Conservation (phyloP, 2,113 vertebrate species). For the Pangasianodon hypophthalmus region DNA sequence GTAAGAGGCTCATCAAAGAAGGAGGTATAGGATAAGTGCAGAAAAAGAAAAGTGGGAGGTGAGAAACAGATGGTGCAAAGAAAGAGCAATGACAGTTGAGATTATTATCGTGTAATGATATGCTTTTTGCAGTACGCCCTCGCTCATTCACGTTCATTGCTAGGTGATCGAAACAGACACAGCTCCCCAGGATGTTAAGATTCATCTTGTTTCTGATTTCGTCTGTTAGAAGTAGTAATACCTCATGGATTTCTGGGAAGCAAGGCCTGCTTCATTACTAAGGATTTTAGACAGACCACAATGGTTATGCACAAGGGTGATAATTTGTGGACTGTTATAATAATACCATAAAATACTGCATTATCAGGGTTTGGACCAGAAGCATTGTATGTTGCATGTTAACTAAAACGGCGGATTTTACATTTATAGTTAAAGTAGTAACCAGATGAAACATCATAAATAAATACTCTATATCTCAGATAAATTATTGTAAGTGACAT, state of each 20-base stretch:
- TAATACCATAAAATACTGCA: not conserved
- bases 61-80: conserved; percentile 29
- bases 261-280: not conserved
- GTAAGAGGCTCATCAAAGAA: conserved; percentile 15
- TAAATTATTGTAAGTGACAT: not conserved
- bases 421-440: not conserved
- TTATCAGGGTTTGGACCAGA: not conserved
- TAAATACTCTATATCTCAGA: not conserved
- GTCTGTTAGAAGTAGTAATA: conserved; percentile 9
- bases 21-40: not conserved
- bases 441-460: not conserved
- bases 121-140: not conserved
- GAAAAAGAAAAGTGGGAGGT: not conserved
- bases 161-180: conserved; percentile 22
- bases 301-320: not conserved
- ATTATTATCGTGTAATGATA: conserved; percentile 47
- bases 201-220: conserved; percentile 6
- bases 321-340: not conserved
- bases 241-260: not conserved
- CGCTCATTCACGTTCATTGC: not conserved
- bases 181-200: conserved; percentile 22
- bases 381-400: not conserved
- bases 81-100: conserved; percentile 46
- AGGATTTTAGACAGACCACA: conserved; percentile 11
- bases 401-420: not conserved